Percentiles rank a stretch among this genome's conserved stretches.
Evolutionary conservation across 2,888 invertebrate genomes (phyloP).

Genomic region (Caenorhabditis zanzibari): DNA sequence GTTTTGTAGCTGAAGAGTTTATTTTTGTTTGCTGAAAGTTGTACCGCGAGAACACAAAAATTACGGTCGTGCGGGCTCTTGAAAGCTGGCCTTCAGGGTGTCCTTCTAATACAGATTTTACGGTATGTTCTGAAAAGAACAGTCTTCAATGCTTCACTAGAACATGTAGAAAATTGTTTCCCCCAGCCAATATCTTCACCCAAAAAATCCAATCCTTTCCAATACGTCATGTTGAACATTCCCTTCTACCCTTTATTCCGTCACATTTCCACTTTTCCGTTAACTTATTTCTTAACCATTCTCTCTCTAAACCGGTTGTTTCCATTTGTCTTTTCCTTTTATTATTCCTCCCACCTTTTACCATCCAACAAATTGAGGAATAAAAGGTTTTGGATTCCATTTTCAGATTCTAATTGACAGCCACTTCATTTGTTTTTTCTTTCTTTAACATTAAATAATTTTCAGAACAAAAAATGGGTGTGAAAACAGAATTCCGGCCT

Average conservation of each 20-base stretch:
- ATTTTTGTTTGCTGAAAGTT: too few relatives aligned
- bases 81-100: too few relatives aligned
- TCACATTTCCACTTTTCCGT: slow-evolving; percentile 6
- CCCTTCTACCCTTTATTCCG: background rate
- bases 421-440: background rate
- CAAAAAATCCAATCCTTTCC: background rate
- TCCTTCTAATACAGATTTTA: too few relatives aligned
- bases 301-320: slow-evolving; percentile 29
- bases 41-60: too few relatives aligned
- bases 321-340: slow-evolving; percentile 15
- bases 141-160: too few relatives aligned
- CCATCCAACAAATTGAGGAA: background rate
- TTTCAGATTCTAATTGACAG: background rate
- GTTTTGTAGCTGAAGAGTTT: too few relatives aligned
- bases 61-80: too few relatives aligned
- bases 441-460: background rate
- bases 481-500: slow-evolving; percentile 42
- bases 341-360: background rate
- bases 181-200: background rate
- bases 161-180: too few relatives aligned
- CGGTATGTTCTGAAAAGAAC: too few relatives aligned
- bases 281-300: slow-evolving; percentile 10
- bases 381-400: background rate
- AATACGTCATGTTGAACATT: slow-evolving; percentile 24
- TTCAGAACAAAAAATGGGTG: too few relatives aligned